Base-by-base conservation (phyloP, 2,888 invertebrate genomes). In the Blera fallax region DNA sequence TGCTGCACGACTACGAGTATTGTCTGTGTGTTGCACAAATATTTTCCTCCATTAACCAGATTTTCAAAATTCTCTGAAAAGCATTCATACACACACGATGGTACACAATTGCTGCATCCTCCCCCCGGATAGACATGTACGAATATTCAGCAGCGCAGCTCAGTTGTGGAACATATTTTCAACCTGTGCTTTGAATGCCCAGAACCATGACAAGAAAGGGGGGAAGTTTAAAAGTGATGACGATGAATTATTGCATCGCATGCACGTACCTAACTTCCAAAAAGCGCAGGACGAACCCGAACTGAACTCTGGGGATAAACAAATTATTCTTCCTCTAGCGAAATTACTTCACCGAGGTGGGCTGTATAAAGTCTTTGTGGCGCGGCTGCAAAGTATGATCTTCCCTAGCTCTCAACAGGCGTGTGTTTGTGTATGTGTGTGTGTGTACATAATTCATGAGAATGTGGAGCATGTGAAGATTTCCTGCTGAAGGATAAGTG, bases 41-140 rank as follows among this genome's bases (percentile, higher is more conserved):
- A 84, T 74, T 79, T 84, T 74, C 79, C 69, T 58, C 73, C 73
- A 84, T 84, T 84, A 84, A 79, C 78, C 78, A 69, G 83, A 79
- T 84, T 84, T 84, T 69, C 69, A 37, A 74, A 82, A 84, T 84
- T 79, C 69, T 52, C 45, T 40, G 27, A 58, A 79, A 50, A 56
- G 45, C 52, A 65, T 70, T 60, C 67, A 43, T 16, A 43, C 64
- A 76, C 18, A 45, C n/a, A 18, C n/a, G 21, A 34, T 10, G 37
- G 18, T 45, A 21, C 69, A 56, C 50, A 65, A 67, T 69, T 27
- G 54, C 58, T 67, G 58, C 65, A 60, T 65, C 50, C 54, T 56
- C 16, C 34, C 65, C 34, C 37, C 24, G n/a, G 6, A 18, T 45
- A 21, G 0, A 27, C 43, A 34, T 50, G 50, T 10, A 56, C 4